Base-by-base conservation (phyloP, 2,888 invertebrate species). In the Phlogophora meticulosa region DNA sequence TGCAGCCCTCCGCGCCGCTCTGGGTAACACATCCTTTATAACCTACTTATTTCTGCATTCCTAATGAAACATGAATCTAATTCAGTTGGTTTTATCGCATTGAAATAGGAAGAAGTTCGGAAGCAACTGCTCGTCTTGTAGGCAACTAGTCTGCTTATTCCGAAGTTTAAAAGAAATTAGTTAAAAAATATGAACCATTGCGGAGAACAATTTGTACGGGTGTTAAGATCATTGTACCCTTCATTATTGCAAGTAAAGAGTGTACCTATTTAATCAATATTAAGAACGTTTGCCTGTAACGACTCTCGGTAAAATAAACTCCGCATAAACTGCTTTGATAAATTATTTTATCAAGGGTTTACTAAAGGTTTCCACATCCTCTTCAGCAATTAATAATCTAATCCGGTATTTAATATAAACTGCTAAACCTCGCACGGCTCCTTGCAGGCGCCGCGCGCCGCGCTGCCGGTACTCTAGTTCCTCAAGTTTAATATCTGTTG, bases 1-100 rank as follows among this genome's bases (percentile, higher is more conserved):
- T 98, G 92, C 97, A 98, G 94, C 97, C 97, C 91, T 97, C 97
- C 93, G 97, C 97, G 91, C 97, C 97, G 91, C 96, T 96, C 85
- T 94, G 96, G 96, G 95, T 96, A 87, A 94, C 10, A 22, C 15
- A 10, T 22, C 7, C 4, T 32, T 22, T 15, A 11, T 11, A 20
- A 58, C 34, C 11, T 20, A 10, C 2, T 24, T 45, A 20, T 11
- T 43, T 4, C 43, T 1, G 7, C 5, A 45, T 43, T 20, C 10
- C 11, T 10, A n/a, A 43, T 20, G 17, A 42, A 24, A 9, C 24
- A 9, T 40, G 42, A 43, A 20, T 43, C 13, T 53, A 28, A 10
- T 22, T 24, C 4, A 7, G 15, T n/a, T 17, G 11, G 11, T n/a
- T 34, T 3, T 22, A 22, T 20, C 1, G 11, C 1, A 32, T 32